Base-by-base conservation (phyloP, 2,888 invertebrate genomes). In the Gastrophysa polygoni region DNA sequence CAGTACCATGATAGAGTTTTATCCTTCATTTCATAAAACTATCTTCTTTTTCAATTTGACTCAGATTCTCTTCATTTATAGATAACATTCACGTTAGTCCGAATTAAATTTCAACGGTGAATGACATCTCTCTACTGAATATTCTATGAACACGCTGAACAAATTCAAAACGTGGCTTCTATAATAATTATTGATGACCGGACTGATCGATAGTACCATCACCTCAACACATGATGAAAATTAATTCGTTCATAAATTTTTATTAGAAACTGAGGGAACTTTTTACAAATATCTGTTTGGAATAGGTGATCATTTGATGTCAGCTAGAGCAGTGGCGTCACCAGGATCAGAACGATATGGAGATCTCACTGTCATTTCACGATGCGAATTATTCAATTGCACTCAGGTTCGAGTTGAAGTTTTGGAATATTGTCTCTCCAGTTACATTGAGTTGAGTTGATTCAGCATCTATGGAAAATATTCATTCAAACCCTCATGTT, bases 251-350 rank as follows among this genome's bases (percentile, higher is more conserved):
- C 61, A 61, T 61, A 57, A 54, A 58, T 54, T 58, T 54, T 58
- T 62, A 62, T 54, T 58, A 55, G 54, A 57, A 49, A 58, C 57
- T 58, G 62, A 63, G 58, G 63, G 63, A 63, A 63, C 63, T 59
- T 59, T 63, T 63, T 59, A 54, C 57, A 43, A 54, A 17, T 51
- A 32, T 52, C 58, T 32, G 50, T 59, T 63, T 29, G 58, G 63
- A 58, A 63, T 63, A 29, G 38, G 6, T 38, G 14, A 38, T 38
- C 14, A 38, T 24, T 10, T 38, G 38, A 10, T 10, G 3, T 6
- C 38, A 38, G 6, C 10, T 10, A 7, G 38, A 4, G 14, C 38
- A 38, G n/a, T 1, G 38, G 38, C 14, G 38, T 38, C 5, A 10
- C 29, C 29, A 32, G n/a, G n/a, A n/a, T n/a, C n/a, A n/a, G n/a